Percentiles rank a stretch among this genome's conserved stretches.
These are phyloP conservation scores for Hucho hucho DNA, from an alignment of 2,113 vertebrate genomes.

Conservation along the genomic window DNA sequence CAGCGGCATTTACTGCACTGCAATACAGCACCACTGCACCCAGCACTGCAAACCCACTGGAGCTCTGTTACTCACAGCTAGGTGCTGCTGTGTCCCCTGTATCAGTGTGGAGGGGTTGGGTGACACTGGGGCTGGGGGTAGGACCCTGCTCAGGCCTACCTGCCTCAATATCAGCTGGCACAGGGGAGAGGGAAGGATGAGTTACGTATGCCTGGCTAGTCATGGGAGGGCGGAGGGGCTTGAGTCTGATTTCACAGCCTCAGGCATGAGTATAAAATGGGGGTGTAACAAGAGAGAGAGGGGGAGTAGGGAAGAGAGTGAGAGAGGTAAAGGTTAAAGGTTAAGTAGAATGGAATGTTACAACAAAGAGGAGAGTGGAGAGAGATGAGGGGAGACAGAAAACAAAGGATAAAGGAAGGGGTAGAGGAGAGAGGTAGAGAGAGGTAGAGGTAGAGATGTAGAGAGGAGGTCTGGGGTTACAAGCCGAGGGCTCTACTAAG, in stretches of 20 bases:
- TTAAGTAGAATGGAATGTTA: no score
- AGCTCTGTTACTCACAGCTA: constrained; percentile 77
- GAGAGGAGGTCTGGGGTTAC: no score
- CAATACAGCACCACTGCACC: not conserved
- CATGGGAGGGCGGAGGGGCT: not conserved
- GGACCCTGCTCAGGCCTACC: constrained; percentile 60
- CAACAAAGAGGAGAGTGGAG: not conserved
- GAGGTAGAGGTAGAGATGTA: no score
- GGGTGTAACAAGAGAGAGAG: not conserved
- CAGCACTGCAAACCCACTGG: constrained; percentile 67
- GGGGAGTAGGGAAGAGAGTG: not conserved
- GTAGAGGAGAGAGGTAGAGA: no score
- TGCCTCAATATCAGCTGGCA: constrained; percentile 68
- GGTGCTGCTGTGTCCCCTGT: constrained; percentile 55
- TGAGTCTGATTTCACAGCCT: no score
- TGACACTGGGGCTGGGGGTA: constrained; percentile 53
- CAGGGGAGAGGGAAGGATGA: constrained; percentile 42
- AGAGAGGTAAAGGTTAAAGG: no score
- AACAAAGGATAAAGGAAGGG: no score
- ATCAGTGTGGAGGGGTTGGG: constrained; percentile 53
- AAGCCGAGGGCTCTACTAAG: no score
- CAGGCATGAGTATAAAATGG: constrained; percentile 3
- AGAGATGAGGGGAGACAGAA: not conserved
- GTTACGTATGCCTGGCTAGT: not conserved
- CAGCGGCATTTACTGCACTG: not conserved